Percentiles rank a stretch among this genome's conserved stretches.
Evolutionary conservation across 2,888 invertebrate species (phyloP).

Genomic region (Scaeva pyrastri): DNA sequence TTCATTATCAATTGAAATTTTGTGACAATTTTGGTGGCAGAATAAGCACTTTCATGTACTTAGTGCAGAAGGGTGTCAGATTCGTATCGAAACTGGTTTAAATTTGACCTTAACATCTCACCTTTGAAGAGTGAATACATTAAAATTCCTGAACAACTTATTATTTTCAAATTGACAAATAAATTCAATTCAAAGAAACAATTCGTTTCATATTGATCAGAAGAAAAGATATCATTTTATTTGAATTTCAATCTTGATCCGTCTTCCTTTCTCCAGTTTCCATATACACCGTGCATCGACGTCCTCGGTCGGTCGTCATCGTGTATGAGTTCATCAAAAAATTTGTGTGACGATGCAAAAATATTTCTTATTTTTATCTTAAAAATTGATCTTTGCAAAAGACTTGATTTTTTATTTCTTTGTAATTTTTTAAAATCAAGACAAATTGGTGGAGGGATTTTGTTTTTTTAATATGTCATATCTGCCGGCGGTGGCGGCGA

Average conservation of each 20-base stretch:
- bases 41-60: too few relatives aligned
- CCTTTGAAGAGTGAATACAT: background rate
- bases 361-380: constrained; percentile 47
- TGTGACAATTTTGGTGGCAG: background rate
- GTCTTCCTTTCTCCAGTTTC: background rate
- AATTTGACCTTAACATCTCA: background rate
- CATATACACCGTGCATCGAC: background rate
- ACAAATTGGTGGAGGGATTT: constrained; percentile 18
- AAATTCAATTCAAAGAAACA: background rate
- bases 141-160: background rate
- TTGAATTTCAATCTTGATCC: background rate
- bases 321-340: background rate
- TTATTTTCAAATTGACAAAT: background rate
- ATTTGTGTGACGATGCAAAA: constrained; percentile 49
- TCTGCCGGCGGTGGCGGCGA: too few relatives aligned
- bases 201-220: constrained; percentile 4
- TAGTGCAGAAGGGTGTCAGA: too few relatives aligned
- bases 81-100: background rate
- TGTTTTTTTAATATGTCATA: too few relatives aligned
- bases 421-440: background rate
- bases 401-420: background rate
- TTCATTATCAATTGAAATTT: too few relatives aligned
- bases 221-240: background rate
- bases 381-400: constrained; percentile 53
- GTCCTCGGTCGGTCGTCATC: too few relatives aligned